Base-by-base conservation (phyloP, 2,113 vertebrate species). In the Heterotis niloticus region DNA sequence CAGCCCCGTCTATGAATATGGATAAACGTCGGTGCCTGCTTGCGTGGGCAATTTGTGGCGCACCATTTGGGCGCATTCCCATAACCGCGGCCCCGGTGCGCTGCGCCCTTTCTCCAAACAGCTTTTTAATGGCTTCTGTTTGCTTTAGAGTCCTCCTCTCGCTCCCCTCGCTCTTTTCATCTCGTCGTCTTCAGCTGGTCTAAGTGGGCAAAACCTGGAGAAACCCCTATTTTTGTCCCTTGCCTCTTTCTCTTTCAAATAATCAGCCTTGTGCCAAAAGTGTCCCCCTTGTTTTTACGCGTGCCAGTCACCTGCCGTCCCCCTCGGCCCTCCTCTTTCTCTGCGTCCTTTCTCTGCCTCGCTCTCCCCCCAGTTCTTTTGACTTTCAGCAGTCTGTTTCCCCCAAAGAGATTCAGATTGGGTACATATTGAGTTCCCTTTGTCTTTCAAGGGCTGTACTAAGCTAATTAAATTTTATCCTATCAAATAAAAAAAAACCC, bases 381-480 rank as follows among this genome's bases (percentile, higher is more conserved):
- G 91, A 91, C 92, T 93, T 93, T 91, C 90, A 87, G 87, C 86
- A 88, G 86, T 89, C 89, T 86, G 87, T 82, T 89, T 87, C 88
- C 84, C 34, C 89, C 87, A 93, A 90, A 82, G 89, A 90, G 89
- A 91, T 91, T 86, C 88, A 88, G 89, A 91, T 92, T 91, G 89
- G 93, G 88, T 88, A 87, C 92, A 89, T 87, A 91, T 92, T 91
- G 91, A 89, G 89, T 85, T 87, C 83, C 88, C 88, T 93, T 94
- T 94, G 93, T 94, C 87, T 94, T 89, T 90, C 88, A 77, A 86
- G 81, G 87, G 90, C 90, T 88, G 86, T 92, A 85, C 84, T 83
- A 87, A 91, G 93, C 94, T 94, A 93, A 96, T 95, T 95, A 96
- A 93, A 94, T 91, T 91, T 93, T 92, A 94, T 92, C 94, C 91